Base-by-base conservation (phyloP, 1,140 invertebrate species). In the Leucophenga varia region DNA sequence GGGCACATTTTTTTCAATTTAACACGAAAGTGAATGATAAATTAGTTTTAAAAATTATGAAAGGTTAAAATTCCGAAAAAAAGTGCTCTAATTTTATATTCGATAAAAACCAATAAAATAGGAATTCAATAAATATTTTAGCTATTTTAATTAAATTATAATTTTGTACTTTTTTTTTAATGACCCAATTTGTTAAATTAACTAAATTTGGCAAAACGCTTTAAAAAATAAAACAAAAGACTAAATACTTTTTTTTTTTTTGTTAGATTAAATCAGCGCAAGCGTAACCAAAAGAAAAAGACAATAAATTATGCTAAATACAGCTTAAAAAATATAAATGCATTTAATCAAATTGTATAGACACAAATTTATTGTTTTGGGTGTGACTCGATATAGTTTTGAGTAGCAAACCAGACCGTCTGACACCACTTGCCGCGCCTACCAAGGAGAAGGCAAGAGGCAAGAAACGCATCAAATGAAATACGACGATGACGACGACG, bases 241-340 rank as follows among this genome's bases (percentile, higher is more conserved):
- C 34, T 40, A n/a, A n/a, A n/a, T n/a, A n/a, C n/a, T n/a, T n/a
- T n/a, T n/a, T n/a, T n/a, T n/a, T n/a, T n/a, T n/a, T n/a, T n/a
- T n/a, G n/a, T 41, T 35, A 16, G 22, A 17, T 12, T 18, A 21
- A 40, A 19, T 25, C 21, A 25, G 10, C 22, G 32, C 38, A 40
- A 25, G 2, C 18, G 21, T 49, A 19, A 30, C 35, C 36, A 7
- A 38, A 47, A 63, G 46, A 39, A 54, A 59, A 56, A 55, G 36
- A 53, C 50, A 39, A 65, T 65, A 65, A 65, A 65, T 65, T 67
- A 67, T 65, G 63, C 61, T 54, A 67, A 65, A 57, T 30, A 47
- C 47, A 32, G 53, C 31, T 19, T 46, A 18, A 44, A 16, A 47
- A 10, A 22, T 45, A 31, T 43, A 41, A 57, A 67, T 59, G 55